Percentiles rank a stretch among this genome's conserved stretches.
Evolutionary conservation across 2,797 vertebrate species (phyloP).

Genomic region (Cyprinodon diabolis): DNA sequence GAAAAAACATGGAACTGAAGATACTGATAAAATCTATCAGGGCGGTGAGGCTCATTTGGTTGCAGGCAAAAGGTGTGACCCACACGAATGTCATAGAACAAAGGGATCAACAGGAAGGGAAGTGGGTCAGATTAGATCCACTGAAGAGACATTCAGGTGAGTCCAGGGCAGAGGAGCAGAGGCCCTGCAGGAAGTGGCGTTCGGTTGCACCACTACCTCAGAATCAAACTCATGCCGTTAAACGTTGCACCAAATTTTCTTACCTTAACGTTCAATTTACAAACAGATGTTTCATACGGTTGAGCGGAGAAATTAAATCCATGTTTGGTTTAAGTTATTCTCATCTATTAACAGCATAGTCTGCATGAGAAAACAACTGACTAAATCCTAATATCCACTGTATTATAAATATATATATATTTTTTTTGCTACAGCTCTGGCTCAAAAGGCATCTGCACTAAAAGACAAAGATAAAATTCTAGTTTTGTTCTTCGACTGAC

Average conservation of each 20-base stretch:
- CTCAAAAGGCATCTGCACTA: not conserved
- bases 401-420: not conserved
- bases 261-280: not conserved
- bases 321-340: too few relatives aligned
- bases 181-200: slow-evolving; percentile 39
- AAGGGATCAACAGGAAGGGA: slow-evolving; percentile 74
- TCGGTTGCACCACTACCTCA: slow-evolving; percentile 30
- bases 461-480: not conserved
- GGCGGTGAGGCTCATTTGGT: slow-evolving; percentile 61
- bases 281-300: not conserved
- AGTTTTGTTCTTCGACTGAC: too few relatives aligned
- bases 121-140: slow-evolving; percentile 60
- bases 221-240: slow-evolving; percentile 11
- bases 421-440: not conserved
- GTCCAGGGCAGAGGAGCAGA: slow-evolving; percentile 47
- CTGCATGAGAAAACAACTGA: too few relatives aligned
- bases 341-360: too few relatives aligned
- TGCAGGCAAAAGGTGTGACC: slow-evolving; percentile 64
- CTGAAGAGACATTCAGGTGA: slow-evolving; percentile 53
- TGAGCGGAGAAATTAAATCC: not conserved
- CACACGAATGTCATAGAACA: slow-evolving; percentile 77
- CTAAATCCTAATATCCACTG: too few relatives aligned
- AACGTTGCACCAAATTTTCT: not conserved
- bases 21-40: slow-evolving; percentile 55
- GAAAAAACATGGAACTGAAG: slow-evolving; percentile 38